A percentile compares a stretch with the other conserved stretches of the same genome.
Conservation (phyloP, 2,113 vertebrate species). For the Pseudolaguvia tuberculata region DNA sequence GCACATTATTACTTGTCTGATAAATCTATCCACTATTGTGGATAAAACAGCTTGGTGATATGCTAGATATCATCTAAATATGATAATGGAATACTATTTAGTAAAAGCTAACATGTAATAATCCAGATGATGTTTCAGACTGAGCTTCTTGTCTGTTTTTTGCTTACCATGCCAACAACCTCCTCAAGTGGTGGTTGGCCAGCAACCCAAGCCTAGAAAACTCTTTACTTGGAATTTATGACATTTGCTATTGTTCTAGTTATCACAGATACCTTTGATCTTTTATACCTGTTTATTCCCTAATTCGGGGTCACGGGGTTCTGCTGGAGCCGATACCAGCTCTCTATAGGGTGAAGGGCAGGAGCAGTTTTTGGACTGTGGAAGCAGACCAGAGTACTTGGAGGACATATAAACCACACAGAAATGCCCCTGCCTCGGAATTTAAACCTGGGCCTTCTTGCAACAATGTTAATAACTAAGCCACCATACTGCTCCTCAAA, state of each 20-base stretch:
- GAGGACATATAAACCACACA: no score
- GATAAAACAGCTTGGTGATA: background rate
- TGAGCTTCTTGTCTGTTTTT: background rate
- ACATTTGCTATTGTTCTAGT: background rate
- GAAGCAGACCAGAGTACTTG: no score
- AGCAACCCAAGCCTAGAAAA: conserved; percentile 36
- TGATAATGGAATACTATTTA: background rate
- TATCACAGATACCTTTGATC: background rate
- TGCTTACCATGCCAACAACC: conserved; percentile 5
- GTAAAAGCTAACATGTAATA: background rate
- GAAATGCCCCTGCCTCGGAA: no score
- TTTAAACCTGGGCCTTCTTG: no score
- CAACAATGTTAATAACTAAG: background rate
- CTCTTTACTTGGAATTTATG: background rate
- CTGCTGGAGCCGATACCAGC: no score
- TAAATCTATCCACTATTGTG: conserved; percentile 22
- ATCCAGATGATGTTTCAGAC: background rate
- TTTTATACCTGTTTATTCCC: no score
- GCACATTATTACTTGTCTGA: conserved; percentile 40
- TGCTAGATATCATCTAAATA: background rate
- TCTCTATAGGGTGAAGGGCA: no score
- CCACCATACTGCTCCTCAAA: background rate
- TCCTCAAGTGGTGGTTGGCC: conserved; percentile 23
- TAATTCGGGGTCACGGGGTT: no score
- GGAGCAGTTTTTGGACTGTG: no score